These are phyloP conservation scores for Megalops cyprinoides DNA, from an alignment of 2,797 vertebrate species.

Conservation along the genomic window DNA sequence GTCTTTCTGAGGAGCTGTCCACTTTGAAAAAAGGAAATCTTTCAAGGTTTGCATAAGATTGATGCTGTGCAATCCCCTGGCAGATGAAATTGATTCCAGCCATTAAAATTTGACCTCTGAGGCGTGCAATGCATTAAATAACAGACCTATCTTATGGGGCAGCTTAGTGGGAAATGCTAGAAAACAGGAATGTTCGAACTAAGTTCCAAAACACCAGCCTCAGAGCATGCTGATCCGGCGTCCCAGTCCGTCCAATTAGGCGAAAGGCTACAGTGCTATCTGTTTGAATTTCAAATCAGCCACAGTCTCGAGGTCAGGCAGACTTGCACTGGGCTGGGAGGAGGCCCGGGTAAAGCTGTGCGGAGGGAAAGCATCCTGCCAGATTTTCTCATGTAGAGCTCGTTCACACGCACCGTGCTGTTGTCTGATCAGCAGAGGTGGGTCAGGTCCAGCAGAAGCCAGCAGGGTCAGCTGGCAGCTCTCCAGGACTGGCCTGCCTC, in stretches of 20 bases:
- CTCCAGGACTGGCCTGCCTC: constrained; percentile 28
- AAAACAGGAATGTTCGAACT: background rate
- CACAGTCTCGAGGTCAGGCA: constrained; percentile 10
- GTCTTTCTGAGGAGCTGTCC: background rate
- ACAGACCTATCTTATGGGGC: background rate
- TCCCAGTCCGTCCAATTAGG: constrained; percentile 30
- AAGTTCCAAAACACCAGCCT: background rate
- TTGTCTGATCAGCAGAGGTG: background rate
- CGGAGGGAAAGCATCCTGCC: background rate
- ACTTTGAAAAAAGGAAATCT: background rate
- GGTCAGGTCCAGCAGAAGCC: constrained; percentile 3
- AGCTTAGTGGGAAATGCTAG: background rate
- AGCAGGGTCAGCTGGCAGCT: constrained; percentile 21
- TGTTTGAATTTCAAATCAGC: constrained; percentile 38
- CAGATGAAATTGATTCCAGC: background rate
- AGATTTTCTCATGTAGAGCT: background rate
- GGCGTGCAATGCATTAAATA: background rate
- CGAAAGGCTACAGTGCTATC: background rate
- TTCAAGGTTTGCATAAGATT: background rate
- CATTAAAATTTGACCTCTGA: background rate
- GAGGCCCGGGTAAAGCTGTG: too few species aligned
- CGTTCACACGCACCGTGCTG: background rate
- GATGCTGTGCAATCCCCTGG: background rate
- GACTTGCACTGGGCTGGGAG: background rate
- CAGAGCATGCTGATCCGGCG: constrained; percentile 4